Percentiles rank a stretch among this genome's conserved stretches.
Evolutionary conservation across 2,113 vertebrate species (phyloP).

Genomic region (Numida meleagris): DNA sequence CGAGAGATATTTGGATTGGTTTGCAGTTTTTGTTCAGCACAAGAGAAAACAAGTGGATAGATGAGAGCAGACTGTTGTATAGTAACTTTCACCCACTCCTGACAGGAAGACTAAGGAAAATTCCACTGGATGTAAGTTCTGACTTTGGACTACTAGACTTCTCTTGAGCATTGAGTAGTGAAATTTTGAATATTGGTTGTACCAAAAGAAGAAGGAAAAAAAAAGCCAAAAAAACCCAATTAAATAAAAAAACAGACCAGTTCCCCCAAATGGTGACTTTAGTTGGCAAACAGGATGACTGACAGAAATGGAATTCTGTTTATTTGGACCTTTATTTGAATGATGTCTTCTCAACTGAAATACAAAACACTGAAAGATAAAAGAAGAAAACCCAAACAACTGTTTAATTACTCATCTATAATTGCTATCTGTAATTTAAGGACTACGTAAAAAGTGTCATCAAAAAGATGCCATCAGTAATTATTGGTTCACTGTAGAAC

Average conservation of each 20-base stretch:
- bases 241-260: neutral
- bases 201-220: neutral
- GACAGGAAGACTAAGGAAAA: constrained; percentile 76
- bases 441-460: neutral
- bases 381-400: neutral
- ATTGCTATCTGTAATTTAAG: neutral
- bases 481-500: neutral
- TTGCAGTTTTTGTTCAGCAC: constrained; percentile 75
- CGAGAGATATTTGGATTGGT: constrained; percentile 87
- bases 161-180: neutral
- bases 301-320: neutral
- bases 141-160: neutral
- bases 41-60: constrained; percentile 80
- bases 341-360: neutral
- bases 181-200: neutral
- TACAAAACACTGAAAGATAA: neutral
- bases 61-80: constrained; percentile 79
- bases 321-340: neutral
- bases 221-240: rapidly evolving
- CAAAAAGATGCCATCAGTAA: neutral
- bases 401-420: neutral
- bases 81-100: constrained; percentile 89
- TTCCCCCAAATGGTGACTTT: neutral
- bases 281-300: neutral
- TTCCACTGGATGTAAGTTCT: constrained; percentile 82